Evolutionary conservation across 2,888 invertebrate species (phyloP).

Genomic region (Formica aserva): DNA sequence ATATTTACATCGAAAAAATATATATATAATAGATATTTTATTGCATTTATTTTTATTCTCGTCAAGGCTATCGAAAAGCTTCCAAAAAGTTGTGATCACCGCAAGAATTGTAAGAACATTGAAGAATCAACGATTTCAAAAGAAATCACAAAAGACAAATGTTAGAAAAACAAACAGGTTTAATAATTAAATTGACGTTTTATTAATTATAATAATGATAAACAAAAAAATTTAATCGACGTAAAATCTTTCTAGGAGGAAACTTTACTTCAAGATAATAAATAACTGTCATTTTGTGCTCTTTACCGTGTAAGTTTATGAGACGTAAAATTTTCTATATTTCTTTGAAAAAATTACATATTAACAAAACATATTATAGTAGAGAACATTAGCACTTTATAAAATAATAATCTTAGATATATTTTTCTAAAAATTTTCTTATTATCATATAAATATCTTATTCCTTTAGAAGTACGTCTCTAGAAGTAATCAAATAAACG

Average conservation of each 20-base stretch:
- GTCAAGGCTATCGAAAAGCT: constrained; percentile 34
- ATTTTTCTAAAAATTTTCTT: not conserved
- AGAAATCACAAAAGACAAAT: not conserved
- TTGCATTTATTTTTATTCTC: not conserved
- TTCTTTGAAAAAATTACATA: not conserved
- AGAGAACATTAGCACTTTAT: not conserved
- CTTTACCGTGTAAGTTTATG: not conserved
- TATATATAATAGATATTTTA: not conserved
- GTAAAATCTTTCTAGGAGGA: not conserved
- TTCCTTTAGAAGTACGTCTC: not conserved
- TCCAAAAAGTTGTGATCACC: constrained; percentile 27
- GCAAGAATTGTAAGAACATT: constrained; percentile 25
- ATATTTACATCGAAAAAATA: not conserved
- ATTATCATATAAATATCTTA: not conserved
- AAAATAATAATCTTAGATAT: not conserved
- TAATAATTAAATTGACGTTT: not conserved
- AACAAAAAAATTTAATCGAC: not conserved
- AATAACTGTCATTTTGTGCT: not conserved
- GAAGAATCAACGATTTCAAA: constrained; percentile 12
- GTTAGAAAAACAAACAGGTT: constrained; percentile 2
- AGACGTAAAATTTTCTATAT: not conserved
- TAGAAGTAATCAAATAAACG: constrained; percentile 22
- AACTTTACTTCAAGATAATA: not conserved
- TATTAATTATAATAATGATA: not conserved
- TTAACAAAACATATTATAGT: not conserved